These are phyloP conservation scores for Perizoma affinitatum DNA, from an alignment of 2,888 invertebrate species.

Conservation along the genomic window DNA sequence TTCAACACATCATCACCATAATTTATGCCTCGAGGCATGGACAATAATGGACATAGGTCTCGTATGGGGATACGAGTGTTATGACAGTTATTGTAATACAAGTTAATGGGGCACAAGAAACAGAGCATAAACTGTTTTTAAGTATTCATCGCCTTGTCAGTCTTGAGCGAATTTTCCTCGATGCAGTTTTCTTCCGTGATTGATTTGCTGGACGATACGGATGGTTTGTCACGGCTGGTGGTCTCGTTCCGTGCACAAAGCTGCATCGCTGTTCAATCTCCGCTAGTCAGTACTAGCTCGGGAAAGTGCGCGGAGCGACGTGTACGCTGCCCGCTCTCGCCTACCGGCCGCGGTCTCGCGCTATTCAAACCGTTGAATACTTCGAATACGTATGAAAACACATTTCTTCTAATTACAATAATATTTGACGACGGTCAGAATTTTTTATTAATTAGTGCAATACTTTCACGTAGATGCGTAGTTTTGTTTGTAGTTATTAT, in stretches of 20 bases:
- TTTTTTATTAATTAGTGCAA: slow-evolving; percentile 13
- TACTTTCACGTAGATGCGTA: slow-evolving; percentile 23
- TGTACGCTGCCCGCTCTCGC: slow-evolving; percentile 47
- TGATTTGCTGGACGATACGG: slow-evolving; percentile 16
- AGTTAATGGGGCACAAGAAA: too few relatives aligned
- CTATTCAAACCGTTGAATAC: slow-evolving; percentile 38
- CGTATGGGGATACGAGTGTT: too few relatives aligned
- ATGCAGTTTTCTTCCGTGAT: slow-evolving; percentile 39
- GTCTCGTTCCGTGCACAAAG: slow-evolving; percentile 19
- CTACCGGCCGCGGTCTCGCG: slow-evolving; percentile 50
- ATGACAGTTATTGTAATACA: too few relatives aligned
- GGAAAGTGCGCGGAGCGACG: slow-evolving; percentile 64
- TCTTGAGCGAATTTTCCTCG: slow-evolving; percentile 16
- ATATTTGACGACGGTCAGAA: slow-evolving; percentile 30
- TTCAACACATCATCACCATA: too few relatives aligned
- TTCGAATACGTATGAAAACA: slow-evolving; percentile 34
- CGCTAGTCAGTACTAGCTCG: slow-evolving; percentile 56
- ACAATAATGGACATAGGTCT: too few relatives aligned
- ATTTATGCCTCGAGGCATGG: too few relatives aligned
- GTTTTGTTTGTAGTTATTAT: slow-evolving; percentile 16
- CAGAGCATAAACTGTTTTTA: too few relatives aligned
- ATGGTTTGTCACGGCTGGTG: slow-evolving; percentile 14
- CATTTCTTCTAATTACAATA: slow-evolving; percentile 17
- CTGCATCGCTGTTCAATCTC: neutral
- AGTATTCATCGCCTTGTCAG: neutral